Evolutionary conservation across 2,888 invertebrate species (phyloP), one percentile per base, ranked within the genome.

Genomic region (Apamea epomidion): DNA sequence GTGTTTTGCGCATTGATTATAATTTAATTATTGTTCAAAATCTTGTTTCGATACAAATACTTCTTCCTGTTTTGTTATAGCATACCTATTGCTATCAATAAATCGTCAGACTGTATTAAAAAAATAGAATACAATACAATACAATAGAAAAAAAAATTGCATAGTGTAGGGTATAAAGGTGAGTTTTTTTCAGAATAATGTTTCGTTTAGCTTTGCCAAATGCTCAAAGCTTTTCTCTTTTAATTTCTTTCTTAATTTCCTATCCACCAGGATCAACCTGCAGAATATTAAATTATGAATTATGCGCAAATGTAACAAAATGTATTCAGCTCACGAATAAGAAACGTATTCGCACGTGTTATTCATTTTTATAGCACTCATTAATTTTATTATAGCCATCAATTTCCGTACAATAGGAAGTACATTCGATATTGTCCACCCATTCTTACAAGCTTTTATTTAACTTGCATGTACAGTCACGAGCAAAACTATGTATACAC

Each of bases 291-390:
- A 42, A n/a, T 21, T 45, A 42, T 21, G 7, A 67, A 64, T 68
- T 7, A 48, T 62, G 25, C 21, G 18, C 48, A 65, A 32, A 58
- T 58, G 12, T 48, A 18, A 54, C 16, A 51, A 58, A 37, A 48
- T 71, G 14, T 58, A 81, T 84, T 86, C 74, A 45, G 6, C 21
- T 29, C 86, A 83, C 60, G 76, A 73, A 58, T 42, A n/a, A 42
- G 32, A 76, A 67, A 69, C 32, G 42, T 70, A 72, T 60, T n/a
- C 16, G 62, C 25, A 75, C 70, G 73, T 72, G 76, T 42, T 37
- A 70, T 62, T 54, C 25, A 80, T 83, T 58, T 70, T 6, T 64
- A 74, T 58, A 68, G 65, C 37, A 0, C 51, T 76, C 32, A 74
- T 77, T 74, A n/a, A 54, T 73, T 58, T 48, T 78, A 84, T 76